phyloP scores from a whole-genome alignment of 1,140 invertebrate genomes.

The Caenorhabditis inopinata region DNA sequence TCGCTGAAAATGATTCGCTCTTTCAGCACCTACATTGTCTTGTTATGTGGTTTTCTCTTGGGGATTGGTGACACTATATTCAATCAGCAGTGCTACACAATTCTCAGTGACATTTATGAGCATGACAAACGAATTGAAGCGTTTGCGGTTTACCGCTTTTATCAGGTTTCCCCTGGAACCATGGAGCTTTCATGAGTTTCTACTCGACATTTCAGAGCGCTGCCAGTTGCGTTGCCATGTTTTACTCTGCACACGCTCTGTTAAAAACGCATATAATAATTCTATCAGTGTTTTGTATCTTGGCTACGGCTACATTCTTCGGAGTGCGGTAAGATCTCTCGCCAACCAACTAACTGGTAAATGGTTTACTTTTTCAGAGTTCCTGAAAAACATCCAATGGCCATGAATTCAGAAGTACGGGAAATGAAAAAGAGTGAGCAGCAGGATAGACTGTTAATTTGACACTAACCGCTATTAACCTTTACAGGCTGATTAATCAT shows the following conservation, averaged over 20 bases:
- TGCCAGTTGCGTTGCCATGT: not conserved
- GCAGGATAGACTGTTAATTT: not conserved
- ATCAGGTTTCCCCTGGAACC: not conserved
- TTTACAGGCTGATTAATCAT: not conserved
- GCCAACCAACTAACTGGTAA: not conserved
- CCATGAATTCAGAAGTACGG: not conserved
- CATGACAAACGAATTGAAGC: not conserved
- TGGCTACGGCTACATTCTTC: not conserved
- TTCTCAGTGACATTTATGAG: slow-evolving; percentile 8
- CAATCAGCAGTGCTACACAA: slow-evolving; percentile 18
- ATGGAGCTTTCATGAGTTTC: not conserved
- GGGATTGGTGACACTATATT: slow-evolving; percentile 5
- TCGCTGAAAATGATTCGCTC: no score
- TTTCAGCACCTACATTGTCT: not conserved
- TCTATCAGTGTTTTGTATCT: not conserved
- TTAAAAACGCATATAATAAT: not conserved
- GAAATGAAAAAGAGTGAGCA: not conserved
- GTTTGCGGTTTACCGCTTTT: slow-evolving; percentile 12
- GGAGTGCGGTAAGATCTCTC: not conserved
- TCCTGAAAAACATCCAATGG: not conserved
- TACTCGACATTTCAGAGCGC: not conserved
- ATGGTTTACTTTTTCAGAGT: not conserved
- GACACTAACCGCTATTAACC: not conserved
- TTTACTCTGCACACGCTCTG: not conserved
- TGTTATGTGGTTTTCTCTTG: not conserved